Conservation (phyloP, 2,113 vertebrate species). For the Gracilinanus agilis region DNA sequence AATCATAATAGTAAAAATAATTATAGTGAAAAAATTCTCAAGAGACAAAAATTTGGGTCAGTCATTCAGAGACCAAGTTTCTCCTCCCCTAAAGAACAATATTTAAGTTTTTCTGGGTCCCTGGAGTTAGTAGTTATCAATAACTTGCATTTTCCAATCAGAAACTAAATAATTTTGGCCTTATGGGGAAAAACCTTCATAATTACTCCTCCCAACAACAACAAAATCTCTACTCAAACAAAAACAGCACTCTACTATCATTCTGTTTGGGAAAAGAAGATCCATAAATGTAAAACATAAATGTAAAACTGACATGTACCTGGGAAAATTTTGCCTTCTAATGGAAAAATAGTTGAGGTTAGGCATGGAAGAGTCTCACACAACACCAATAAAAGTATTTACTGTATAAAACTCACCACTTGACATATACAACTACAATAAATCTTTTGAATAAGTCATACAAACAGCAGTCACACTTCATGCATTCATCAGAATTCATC, state of each 20-base stretch:
- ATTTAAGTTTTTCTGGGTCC: constrained; percentile 57
- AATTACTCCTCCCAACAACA: not conserved
- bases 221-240: not conserved
- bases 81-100: constrained; percentile 32
- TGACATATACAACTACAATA: constrained; percentile 79
- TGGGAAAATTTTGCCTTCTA: constrained; percentile 75
- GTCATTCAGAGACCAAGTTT: constrained; percentile 57
- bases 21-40: constrained; percentile 48
- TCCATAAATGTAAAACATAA: constrained; percentile 76
- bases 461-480: constrained; percentile 79
- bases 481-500: constrained; percentile 77
- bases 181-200: constrained; percentile 56
- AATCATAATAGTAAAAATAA: constrained; percentile 50
- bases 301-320: constrained; percentile 80
- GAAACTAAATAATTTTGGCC: constrained; percentile 64
- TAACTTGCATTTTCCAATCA: constrained; percentile 42
- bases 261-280: constrained; percentile 73
- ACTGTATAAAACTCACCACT: constrained; percentile 81
- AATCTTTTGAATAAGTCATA: constrained; percentile 80
- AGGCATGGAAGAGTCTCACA: constrained; percentile 82
- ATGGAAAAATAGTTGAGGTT: constrained; percentile 77
- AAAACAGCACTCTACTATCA: not conserved
- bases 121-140: constrained; percentile 66
- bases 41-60: constrained; percentile 36
- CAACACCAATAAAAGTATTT: constrained; percentile 78